Conservation (phyloP, 2,797 vertebrate genomes). For the Pseudochirops corinnae region DNA sequence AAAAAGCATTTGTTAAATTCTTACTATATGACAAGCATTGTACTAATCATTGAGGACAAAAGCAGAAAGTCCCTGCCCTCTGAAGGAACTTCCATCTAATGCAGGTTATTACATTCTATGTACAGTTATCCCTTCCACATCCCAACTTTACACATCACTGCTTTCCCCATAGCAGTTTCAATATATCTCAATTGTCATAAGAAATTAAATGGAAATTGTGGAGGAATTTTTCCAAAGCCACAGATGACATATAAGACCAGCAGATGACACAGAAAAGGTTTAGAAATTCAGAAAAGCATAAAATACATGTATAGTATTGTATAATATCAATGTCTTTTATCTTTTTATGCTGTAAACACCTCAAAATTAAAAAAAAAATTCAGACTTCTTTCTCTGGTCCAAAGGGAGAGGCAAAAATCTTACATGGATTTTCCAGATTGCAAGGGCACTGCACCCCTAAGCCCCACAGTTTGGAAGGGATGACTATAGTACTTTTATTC, state of each 20-base stretch:
- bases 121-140: neutral
- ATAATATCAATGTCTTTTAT: neutral
- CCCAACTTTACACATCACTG: neutral
- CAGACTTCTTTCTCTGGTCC: neutral
- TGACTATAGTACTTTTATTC: neutral
- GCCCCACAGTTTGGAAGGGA: neutral
- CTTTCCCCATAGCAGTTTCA: neutral
- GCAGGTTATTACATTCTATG: neutral
- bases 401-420: neutral
- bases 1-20: neutral
- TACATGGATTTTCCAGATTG: neutral
- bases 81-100: neutral
- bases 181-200: neutral
- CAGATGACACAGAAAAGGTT: neutral
- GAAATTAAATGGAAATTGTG: neutral
- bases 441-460: neutral
- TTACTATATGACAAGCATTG: neutral
- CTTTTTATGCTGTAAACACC: neutral
- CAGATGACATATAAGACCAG: neutral
- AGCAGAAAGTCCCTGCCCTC: neutral
- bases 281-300: neutral
- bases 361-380: neutral
- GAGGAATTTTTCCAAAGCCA: neutral
- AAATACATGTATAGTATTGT: neutral
- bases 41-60: neutral